Evolutionary conservation across 37 sponge, comb jelly and placozoan species (phyloP), one percentile per base, ranked within the genome.

Genomic region (Geodia barretti): DNA sequence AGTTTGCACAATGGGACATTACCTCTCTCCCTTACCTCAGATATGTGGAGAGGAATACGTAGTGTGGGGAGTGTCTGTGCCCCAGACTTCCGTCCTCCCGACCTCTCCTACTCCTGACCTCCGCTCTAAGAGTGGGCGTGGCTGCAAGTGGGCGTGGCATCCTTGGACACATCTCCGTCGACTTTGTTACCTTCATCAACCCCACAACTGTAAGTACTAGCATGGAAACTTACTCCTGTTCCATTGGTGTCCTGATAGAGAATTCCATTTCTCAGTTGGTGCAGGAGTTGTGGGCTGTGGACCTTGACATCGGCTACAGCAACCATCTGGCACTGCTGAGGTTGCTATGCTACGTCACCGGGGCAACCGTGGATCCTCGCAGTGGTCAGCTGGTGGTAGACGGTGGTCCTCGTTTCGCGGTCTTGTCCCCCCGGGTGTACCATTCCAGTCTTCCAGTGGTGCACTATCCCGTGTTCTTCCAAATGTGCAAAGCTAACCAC

Each of bases 1-100:
- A n/a, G n/a, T n/a, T n/a, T n/a, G n/a, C n/a, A n/a, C n/a, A n/a
- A n/a, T n/a, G n/a, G n/a, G n/a, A n/a, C n/a, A n/a, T n/a, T n/a
- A n/a, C n/a, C n/a, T n/a, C n/a, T n/a, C n/a, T n/a, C n/a, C n/a
- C n/a, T n/a, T n/a, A n/a, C n/a, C n/a, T n/a, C 73, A 82, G 73
- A 86, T 93, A 43, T 43, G 79, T 39, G 73, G 90, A 3, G 40
- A 65, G 39, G 89, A 84, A n/a, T 97, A 81, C 59, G 62, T 75
- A 64, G 88, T 89, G 54, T 95, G 95, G 95, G 98, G 95, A n/a
- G 80, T 88, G 60, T 92, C 95, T 63, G 67, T 91, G 8, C 99
- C 99, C 0, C 99, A 98, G 79, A 71, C 89, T 32, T 94, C 95
- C 34, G 83, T 98, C n/a, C n/a, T n/a, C n/a, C n/a, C n/a, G n/a